These are phyloP conservation scores for Eucera pruinosa DNA, from an alignment of 2,888 invertebrate species.

Conservation along the genomic window DNA sequence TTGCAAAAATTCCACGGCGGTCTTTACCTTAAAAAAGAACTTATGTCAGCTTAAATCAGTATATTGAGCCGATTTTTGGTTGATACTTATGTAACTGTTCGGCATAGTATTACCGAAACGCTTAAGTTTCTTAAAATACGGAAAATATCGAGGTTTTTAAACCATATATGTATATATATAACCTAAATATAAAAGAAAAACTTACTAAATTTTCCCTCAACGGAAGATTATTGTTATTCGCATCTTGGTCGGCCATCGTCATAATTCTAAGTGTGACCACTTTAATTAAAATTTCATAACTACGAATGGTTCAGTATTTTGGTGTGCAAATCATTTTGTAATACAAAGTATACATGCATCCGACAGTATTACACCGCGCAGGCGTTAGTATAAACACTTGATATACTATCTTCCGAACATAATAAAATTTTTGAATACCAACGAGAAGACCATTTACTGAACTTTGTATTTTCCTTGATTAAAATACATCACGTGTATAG, in stretches of 20 bases:
- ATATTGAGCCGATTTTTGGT: not conserved
- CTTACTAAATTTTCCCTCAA: conserved; percentile 79
- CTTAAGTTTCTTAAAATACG: not conserved
- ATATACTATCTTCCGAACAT: conserved; percentile 22
- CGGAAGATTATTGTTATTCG: conserved; percentile 70
- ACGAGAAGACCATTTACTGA: not conserved
- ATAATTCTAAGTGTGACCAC: conserved; percentile 20
- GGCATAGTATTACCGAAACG: not conserved
- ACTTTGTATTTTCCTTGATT: conserved; percentile 50
- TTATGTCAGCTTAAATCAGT: conserved; percentile 3
- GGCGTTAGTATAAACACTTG: conserved; percentile 47
- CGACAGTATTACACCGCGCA: conserved; percentile 44
- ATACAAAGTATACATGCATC: conserved; percentile 42
- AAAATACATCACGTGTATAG: not conserved
- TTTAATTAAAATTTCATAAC: conserved; percentile 48
- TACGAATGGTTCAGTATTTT: conserved; percentile 26
- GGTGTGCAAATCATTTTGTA: conserved; percentile 61
- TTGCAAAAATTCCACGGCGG: conserved; percentile 93
- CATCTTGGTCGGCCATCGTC: conserved; percentile 76
- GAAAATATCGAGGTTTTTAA: not conserved
- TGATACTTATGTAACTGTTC: conserved; percentile 30
- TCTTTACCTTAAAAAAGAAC: conserved; percentile 87
- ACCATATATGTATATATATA: conserved; percentile 10
- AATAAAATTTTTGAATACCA: conserved; percentile 20
- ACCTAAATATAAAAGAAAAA: conserved; percentile 50